Evolutionary conservation across 2,888 invertebrate species (phyloP).

Genomic region (Sphinx pinastri): DNA sequence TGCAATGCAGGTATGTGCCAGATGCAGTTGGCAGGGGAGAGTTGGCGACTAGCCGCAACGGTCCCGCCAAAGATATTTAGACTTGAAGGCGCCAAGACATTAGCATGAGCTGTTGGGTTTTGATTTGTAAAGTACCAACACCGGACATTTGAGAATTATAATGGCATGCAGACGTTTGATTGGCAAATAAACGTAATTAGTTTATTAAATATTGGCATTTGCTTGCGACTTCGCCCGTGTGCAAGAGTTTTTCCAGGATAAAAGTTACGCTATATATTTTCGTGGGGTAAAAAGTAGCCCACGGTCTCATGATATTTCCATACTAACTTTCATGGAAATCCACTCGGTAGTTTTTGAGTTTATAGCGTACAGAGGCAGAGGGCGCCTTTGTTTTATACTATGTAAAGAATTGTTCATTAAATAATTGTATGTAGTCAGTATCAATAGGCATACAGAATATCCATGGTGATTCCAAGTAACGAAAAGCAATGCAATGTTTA

Average conservation of each 20-base stretch:
- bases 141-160: neutral
- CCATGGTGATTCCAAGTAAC: too few species aligned
- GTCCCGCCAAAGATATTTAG: constrained; percentile 74
- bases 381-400: too few species aligned
- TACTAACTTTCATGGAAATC: too few species aligned
- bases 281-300: too few species aligned
- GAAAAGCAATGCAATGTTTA: too few species aligned
- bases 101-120: constrained; percentile 14
- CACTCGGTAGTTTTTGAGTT: too few species aligned
- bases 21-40: constrained; percentile 64
- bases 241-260: too few species aligned
- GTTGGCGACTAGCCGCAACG: constrained; percentile 58
- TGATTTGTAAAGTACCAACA: constrained; percentile 15
- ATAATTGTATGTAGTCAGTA: neutral
- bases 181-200: neutral
- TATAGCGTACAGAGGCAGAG: too few species aligned
- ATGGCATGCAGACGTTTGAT: neutral
- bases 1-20: constrained; percentile 70
- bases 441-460: too few species aligned
- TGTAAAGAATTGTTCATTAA: neutral
- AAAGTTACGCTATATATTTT: too few species aligned
- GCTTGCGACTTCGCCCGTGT: too few species aligned
- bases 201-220: neutral
- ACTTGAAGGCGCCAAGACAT: constrained; percentile 68
- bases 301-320: too few species aligned